These are phyloP conservation scores for Drosophila koepferae DNA, from an alignment of 2,888 invertebrate species.

Conservation along the genomic window DNA sequence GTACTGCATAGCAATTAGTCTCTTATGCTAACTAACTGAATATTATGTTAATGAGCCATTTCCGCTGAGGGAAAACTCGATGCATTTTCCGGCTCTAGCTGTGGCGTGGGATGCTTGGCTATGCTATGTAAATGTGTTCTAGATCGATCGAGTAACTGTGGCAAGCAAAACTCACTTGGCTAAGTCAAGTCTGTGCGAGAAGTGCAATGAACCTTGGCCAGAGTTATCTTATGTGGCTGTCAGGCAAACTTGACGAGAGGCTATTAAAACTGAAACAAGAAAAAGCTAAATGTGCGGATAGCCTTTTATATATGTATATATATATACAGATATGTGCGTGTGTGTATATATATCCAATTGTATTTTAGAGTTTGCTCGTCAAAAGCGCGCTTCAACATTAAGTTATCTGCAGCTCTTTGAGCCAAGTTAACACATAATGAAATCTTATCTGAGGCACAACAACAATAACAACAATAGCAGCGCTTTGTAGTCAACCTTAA, in stretches of 20 bases:
- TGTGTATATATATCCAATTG: neutral
- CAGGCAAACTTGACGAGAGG: slow-evolving; percentile 45
- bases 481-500: slow-evolving; percentile 34
- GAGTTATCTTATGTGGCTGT: slow-evolving; percentile 9
- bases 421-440: slow-evolving; percentile 48
- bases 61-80: slow-evolving; percentile 41
- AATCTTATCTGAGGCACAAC: slow-evolving; percentile 45
- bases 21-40: slow-evolving; percentile 46
- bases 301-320: neutral
- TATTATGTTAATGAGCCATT: slow-evolving; percentile 59
- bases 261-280: slow-evolving; percentile 50
- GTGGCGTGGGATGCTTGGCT: slow-evolving; percentile 48
- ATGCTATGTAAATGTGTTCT: slow-evolving; percentile 54
- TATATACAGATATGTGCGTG: neutral
- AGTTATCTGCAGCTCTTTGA: slow-evolving; percentile 52
- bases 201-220: slow-evolving; percentile 58
- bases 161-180: slow-evolving; percentile 5
- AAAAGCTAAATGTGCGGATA: neutral
- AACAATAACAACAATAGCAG: slow-evolving; percentile 34
- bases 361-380: slow-evolving; percentile 1
- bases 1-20: slow-evolving; percentile 44
- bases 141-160: slow-evolving; percentile 42
- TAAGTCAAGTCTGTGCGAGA: neutral
- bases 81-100: slow-evolving; percentile 2
- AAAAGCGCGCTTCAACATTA: slow-evolving; percentile 1